Evolutionary conservation across 2,113 vertebrate genomes (phyloP), one percentile per base, ranked within the genome.

Genomic region (Indicator maculatus): DNA sequence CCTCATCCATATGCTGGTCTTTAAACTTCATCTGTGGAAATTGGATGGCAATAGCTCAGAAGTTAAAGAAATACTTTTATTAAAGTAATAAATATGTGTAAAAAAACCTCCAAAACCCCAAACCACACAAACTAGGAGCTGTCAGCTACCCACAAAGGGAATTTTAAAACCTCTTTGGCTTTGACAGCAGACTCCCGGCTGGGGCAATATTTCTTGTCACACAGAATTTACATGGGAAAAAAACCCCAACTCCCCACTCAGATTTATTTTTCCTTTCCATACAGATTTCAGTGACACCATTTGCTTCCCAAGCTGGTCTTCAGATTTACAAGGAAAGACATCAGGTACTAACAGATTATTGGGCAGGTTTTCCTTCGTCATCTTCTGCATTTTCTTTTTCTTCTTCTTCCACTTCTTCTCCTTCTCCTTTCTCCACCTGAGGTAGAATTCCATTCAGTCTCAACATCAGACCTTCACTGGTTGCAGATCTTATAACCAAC

Each of bases 401-500:
- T 65, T 92, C 60, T n/a, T 88, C 78, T 10, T 86, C 33, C 26
- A 36, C 27, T 50, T 30, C 56, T 66, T 90, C 58, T n/a, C 83
- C 53, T 66, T 86, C 61, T 31, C 89, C 83, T 10, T 79, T 76
- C 53, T 96, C 38, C 31, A 33, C 64, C 84, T 96, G 85, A 11
- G 98, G 98, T 4, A 99, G 85, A 76, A 99, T 81, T 1, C 97
- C 94, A 38, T 98, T 86, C 0, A 96, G 97, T 26, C 97, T 97
- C 82, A 99, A 95, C 27, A 95, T 96, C 79, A 99, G 86, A 8
- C 98, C 98, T 89, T 99, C 99, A 31, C 99, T 99, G 67, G 98
- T 99, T 6, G 97, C 96, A 95, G 98, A 99, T 47, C 95, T 83
- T 36, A 99, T 80, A 56, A 99, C 97, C 56, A 98, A 92, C 28